These are phyloP conservation scores for Scytalopus superciliaris DNA, from an alignment of 2,113 vertebrate species.

Conservation along the genomic window DNA sequence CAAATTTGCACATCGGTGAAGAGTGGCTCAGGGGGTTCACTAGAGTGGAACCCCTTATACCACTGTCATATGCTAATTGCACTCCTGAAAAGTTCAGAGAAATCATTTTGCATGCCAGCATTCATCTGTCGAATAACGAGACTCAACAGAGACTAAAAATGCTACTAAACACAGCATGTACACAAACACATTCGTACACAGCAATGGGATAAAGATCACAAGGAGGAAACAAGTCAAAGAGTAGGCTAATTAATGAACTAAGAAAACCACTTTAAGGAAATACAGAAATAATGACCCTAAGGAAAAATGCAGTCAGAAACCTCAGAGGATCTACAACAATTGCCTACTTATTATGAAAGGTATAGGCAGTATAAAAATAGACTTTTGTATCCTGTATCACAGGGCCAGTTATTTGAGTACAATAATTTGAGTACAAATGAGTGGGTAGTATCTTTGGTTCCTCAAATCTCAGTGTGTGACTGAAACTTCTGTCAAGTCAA, in stretches of 20 bases:
- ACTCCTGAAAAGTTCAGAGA: constrained; percentile 61
- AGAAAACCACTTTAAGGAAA: background rate
- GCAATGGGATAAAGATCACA: background rate
- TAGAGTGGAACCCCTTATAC: background rate
- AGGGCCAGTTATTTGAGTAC: background rate
- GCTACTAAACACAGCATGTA: constrained; percentile 22
- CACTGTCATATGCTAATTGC: constrained; percentile 48
- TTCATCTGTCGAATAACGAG: constrained; percentile 39
- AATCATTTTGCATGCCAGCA: constrained; percentile 43
- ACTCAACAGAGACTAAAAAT: constrained; percentile 33
- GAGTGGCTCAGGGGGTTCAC: background rate
- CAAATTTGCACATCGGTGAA: constrained; percentile 9
- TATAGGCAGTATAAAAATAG: background rate
- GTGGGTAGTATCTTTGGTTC: background rate
- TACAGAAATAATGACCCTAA: background rate
- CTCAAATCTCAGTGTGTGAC: background rate
- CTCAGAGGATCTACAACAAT: background rate
- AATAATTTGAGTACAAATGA: background rate
- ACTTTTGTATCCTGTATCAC: background rate
- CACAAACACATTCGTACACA: background rate
- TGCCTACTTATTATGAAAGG: background rate
- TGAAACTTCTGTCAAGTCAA: background rate
- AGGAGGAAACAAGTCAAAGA: background rate
- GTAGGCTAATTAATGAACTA: background rate
- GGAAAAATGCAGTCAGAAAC: background rate